Conservation (phyloP, 2,888 invertebrate species). For the Oligia strigilis region DNA sequence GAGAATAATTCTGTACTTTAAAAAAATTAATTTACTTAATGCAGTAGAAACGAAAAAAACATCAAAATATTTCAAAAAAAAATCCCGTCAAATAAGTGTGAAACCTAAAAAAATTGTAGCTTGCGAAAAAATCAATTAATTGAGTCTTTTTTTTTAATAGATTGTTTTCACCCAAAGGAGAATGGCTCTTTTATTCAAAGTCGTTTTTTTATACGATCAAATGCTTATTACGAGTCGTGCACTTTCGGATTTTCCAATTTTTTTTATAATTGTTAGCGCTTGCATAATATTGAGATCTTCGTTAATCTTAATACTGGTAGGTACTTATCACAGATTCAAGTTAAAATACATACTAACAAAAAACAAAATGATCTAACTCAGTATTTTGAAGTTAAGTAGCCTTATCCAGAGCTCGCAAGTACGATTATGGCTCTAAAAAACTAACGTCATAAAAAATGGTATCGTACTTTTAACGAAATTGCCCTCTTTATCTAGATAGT, state of each 20-base stretch:
- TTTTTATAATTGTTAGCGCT: background rate
- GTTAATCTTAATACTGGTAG: background rate
- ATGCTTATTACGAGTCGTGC: no score
- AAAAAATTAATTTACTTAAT: no score
- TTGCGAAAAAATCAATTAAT: no score
- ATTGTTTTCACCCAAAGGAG: no score
- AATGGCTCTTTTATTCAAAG: no score
- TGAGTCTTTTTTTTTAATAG: no score
- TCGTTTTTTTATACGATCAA: no score
- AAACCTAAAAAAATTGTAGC: no score
- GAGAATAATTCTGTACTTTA: no score
- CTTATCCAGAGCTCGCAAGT: slow-evolving; percentile 17
- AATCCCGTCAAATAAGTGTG: no score
- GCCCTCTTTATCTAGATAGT: slow-evolving; percentile 49
- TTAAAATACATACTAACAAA: background rate
- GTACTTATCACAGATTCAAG: background rate
- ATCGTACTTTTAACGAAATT: slow-evolving; percentile 26
- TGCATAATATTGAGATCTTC: background rate
- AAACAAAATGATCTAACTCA: background rate
- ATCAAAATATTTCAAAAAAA: no score
- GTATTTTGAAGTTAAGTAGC: background rate
- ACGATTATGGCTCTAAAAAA: slow-evolving; percentile 29
- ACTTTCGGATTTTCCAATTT: background rate
- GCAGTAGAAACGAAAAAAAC: no score
- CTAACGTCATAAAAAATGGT: slow-evolving; percentile 30